Evolutionary conservation across 2,113 vertebrate genomes (phyloP).

Genomic region (Lates calcarifer): DNA sequence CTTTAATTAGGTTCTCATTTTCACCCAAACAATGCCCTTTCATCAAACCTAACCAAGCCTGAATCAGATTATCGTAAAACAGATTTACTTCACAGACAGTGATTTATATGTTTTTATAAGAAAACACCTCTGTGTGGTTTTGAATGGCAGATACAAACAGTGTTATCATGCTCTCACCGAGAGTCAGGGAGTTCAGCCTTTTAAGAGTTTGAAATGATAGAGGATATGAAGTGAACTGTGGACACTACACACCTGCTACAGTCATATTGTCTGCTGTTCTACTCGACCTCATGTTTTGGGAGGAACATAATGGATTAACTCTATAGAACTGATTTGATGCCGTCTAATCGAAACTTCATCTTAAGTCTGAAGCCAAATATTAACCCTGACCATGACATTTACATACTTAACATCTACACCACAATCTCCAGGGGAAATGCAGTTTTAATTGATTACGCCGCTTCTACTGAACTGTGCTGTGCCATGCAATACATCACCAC

Average conservation of each 20-base stretch:
- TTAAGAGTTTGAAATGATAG: not conserved
- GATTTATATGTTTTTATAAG: not conserved
- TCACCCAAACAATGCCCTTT: conserved; percentile 9
- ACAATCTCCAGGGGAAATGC: not conserved
- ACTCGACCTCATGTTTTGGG: conserved; percentile 8
- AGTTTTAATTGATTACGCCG: conserved; percentile 36
- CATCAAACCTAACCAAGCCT: conserved; percentile 18
- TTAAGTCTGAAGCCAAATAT: conserved; percentile 19
- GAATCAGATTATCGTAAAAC: not conserved
- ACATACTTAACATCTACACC: not conserved
- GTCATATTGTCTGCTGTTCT: not conserved
- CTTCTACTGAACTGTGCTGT: conserved; percentile 3
- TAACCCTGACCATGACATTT: not conserved
- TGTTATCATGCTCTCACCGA: not conserved
- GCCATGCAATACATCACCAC: conserved; percentile 27
- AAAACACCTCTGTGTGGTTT: not conserved
- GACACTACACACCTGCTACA: not conserved
- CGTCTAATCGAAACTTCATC: conserved; percentile 32
- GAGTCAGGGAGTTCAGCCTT: not conserved
- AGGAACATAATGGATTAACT: conserved; percentile 11
- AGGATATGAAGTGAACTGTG: not conserved
- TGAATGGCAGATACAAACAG: too few species aligned
- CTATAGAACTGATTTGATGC: conserved; percentile 30
- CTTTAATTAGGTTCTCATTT: not conserved
- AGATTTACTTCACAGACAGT: not conserved